Evolutionary conservation across 2,888 invertebrate species (phyloP).

Genomic region (Incurvaria masculella): DNA sequence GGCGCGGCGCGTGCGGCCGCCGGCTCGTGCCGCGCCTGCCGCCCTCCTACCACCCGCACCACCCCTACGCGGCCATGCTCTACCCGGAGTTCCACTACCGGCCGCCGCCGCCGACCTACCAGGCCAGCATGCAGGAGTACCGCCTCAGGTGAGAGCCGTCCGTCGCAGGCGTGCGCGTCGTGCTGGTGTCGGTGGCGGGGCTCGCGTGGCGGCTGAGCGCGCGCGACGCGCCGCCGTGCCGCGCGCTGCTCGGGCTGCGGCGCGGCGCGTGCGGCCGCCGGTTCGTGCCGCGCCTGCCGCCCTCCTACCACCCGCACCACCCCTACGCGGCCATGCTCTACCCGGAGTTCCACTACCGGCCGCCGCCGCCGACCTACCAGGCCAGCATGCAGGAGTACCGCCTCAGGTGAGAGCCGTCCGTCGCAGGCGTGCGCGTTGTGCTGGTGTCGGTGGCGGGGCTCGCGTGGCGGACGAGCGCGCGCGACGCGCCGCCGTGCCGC

Average conservation of each 20-base stretch:
- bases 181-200: conserved; percentile 91
- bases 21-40: conserved; percentile 49
- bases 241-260: conserved; percentile 79
- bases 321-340: conserved; percentile 94
- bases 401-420: conserved; percentile 59
- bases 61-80: conserved; percentile 90
- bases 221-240: conserved; percentile 71
- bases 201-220: conserved; percentile 92
- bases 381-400: conserved; percentile 98
- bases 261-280: conserved; percentile 63
- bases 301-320: conserved; percentile 80
- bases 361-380: conserved; percentile 95
- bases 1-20: conserved; percentile 68
- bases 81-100: conserved; percentile 97
- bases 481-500: conserved; percentile 72
- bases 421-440: conserved; percentile 90
- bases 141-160: conserved; percentile 68
- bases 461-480: conserved; percentile 88
- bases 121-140: conserved; percentile 98
- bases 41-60: conserved; percentile 78
- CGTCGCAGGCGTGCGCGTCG: conserved; percentile 87
- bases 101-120: conserved; percentile 95
- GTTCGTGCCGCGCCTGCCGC: conserved; percentile 51
- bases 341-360: conserved; percentile 94
- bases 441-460: conserved; percentile 93